Conservation (phyloP, 1,140 invertebrate species). For the Rhopalosiphum maidis region DNA sequence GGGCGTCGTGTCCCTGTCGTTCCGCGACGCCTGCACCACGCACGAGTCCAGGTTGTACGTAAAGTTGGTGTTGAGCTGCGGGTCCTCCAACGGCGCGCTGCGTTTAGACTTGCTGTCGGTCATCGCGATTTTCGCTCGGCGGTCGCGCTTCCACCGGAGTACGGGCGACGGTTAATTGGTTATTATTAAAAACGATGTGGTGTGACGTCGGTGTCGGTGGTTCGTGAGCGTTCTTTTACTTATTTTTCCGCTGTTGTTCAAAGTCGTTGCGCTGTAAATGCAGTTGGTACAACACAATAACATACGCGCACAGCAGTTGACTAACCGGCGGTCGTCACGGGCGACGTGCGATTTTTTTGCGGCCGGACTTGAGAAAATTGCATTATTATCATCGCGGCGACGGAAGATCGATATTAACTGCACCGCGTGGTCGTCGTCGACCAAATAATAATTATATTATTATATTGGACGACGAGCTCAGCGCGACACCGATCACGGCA, state of each 20-base stretch:
- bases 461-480: no score
- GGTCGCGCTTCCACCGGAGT: background rate
- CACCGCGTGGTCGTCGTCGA: no score
- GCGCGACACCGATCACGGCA: no score
- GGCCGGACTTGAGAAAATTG: background rate
- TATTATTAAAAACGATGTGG: background rate
- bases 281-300: no score
- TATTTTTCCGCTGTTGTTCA: no score
- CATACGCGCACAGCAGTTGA: background rate
- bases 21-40: background rate
- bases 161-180: background rate
- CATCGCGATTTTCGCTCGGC: background rate
- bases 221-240: no score
- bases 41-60: conserved; percentile 41
- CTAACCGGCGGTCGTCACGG: background rate
- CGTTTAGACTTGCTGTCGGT: background rate
- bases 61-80: conserved; percentile 19
- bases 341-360: background rate
- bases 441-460: no score
- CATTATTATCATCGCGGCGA: no score
- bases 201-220: background rate
- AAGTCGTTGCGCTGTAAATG: no score
- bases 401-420: no score
- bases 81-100: background rate
- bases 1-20: background rate